These are phyloP conservation scores for Psilopogon haemacephalus DNA, from an alignment of 2,113 vertebrate species.

Conservation along the genomic window DNA sequence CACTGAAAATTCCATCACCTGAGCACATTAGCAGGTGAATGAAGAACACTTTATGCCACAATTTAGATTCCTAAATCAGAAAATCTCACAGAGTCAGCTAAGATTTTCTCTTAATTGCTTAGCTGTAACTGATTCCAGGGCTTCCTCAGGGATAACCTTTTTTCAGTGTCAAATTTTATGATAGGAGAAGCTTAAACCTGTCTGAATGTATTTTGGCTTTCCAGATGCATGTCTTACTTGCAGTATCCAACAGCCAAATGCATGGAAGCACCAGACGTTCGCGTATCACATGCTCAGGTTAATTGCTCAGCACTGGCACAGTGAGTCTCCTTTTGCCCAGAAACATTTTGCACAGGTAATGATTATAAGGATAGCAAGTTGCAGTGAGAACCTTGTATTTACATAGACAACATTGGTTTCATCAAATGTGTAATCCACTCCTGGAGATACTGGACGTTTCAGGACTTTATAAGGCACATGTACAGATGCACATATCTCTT, in stretches of 20 bases:
- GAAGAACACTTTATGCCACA: neutral
- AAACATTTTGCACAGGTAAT: neutral
- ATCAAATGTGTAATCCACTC: no score
- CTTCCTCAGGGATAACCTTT: neutral
- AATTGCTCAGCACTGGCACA: neutral
- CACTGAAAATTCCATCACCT: neutral
- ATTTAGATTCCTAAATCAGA: neutral
- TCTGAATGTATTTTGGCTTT: neutral
- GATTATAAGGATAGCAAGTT: fast-evolving
- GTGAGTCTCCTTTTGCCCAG: neutral
- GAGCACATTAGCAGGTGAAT: neutral
- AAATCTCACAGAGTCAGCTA: neutral
- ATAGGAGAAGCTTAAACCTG: neutral
- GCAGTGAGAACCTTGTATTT: neutral
- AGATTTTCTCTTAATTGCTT: neutral
- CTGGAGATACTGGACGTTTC: neutral
- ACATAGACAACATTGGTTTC: neutral
- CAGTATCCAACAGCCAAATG: neutral
- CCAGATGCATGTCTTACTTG: neutral
- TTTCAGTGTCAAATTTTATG: neutral
- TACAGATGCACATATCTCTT: neutral
- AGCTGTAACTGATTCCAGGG: neutral
- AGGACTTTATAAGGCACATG: neutral
- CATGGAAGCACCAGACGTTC: neutral
- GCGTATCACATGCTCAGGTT: neutral